Base-by-base conservation (phyloP, 2,113 vertebrate genomes). In the Eulemur macaco region DNA sequence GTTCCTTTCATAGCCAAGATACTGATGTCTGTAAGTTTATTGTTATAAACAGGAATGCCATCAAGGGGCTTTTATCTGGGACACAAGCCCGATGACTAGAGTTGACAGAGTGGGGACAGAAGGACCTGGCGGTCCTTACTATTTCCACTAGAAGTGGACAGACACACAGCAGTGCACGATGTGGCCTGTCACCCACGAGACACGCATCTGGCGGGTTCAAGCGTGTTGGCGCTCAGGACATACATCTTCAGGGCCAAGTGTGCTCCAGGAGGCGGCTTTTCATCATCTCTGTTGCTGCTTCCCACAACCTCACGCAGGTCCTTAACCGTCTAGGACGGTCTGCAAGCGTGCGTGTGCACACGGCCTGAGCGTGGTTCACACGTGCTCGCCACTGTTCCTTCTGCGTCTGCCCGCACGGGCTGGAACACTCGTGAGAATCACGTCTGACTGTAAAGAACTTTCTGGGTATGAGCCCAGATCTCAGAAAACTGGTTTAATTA, bases 11-110 rank as follows among this genome's bases (percentile, higher is more conserved):
- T 94, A 96, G 91, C 89, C 86, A 94, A 94, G 94, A 97, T n/a
- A 94, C 90, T 82, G 85, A 69, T 58, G 96, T 96, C 77, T 91
- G 14, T 68, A 89, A 78, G 81, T 96, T 98, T 97, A 97, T 95
- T 96, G 96, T 84, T 97, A 96, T 96, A 88, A 95, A 95, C 66
- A 95, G 80, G 93, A 97, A 97, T 96, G 97, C 93, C 97, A 93
- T 91, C 96, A 98, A 96, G 89, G 94, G 88, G 84, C 69, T 97
- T 97, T 98, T 88, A 93, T 94, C 97, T 97, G 96, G 96, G 94
- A 93, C n/a, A 76, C 34, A 89, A 93, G 96, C 95, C 96, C 97
- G 42, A 82, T 94, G 73, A 87, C 91, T 94, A 86, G 86, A 63
- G 56, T 20, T 21, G 37, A 29, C 71, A 91, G 63, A 83, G 5